Evolutionary conservation across 2,888 invertebrate genomes (phyloP).

Genomic region (Tetramorium bicarinatum): DNA sequence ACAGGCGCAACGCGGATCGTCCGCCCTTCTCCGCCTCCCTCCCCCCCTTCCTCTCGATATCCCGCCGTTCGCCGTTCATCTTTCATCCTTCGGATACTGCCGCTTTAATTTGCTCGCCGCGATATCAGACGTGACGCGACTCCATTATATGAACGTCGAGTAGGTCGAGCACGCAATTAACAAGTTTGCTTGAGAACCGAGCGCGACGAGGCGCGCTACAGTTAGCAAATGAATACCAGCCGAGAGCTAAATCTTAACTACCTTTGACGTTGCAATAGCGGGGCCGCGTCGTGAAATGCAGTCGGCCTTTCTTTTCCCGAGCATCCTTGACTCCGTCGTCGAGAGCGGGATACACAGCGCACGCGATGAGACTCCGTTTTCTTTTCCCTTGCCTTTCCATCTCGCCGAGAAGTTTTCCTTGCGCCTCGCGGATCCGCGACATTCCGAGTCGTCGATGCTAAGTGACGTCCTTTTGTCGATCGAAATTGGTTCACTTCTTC

Average conservation of each 20-base stretch:
- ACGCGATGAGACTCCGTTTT: neutral
- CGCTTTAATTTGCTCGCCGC: constrained; percentile 49
- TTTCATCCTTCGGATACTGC: constrained; percentile 19
- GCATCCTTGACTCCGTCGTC: constrained; percentile 36
- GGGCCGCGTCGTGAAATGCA: constrained; percentile 31
- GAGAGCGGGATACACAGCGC: neutral
- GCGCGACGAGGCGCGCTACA: constrained; percentile 57
- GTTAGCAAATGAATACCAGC: constrained; percentile 45
- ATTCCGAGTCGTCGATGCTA: neutral
- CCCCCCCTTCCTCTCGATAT: neutral
- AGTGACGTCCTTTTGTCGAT: neutral
- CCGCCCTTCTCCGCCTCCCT: neutral
- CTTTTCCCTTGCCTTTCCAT: neutral
- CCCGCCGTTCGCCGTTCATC: neutral
- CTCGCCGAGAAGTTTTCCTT: neutral
- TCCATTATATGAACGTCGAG: constrained; percentile 66
- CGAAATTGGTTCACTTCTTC: neutral
- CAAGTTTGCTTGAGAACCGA: constrained; percentile 63
- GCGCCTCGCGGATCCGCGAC: neutral
- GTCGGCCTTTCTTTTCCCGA: constrained; percentile 17
- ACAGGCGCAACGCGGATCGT: neutral
- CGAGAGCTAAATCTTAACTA: constrained; percentile 48
- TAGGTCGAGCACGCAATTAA: constrained; percentile 68
- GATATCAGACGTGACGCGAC: constrained; percentile 63
- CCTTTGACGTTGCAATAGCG: constrained; percentile 24